Evolutionary conservation across 1,140 invertebrate species (phyloP), one percentile per base, ranked within the genome.

Genomic region (Drosophila malerkotliana): DNA sequence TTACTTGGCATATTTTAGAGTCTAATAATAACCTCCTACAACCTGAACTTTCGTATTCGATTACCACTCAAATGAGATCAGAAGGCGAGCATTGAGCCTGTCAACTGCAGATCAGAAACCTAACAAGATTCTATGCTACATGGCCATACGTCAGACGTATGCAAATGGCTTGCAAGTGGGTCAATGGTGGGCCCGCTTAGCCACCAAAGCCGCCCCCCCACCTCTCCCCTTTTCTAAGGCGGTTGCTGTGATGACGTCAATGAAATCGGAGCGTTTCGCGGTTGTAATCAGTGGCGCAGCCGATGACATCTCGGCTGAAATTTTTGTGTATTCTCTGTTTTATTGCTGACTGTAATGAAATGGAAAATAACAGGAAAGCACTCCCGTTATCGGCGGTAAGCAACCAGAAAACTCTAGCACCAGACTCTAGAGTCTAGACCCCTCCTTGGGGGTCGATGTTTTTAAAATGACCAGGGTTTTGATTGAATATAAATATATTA

Each of bases 291-390:
- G 62, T 41, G 53, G 18, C 53, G 62, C 32, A 49, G 15, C 15
- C 39, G 32, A 39, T 48, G 41, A 44, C 41, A 44, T 44, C 41
- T 44, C n/a, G 41, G 12, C 53, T 76, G 14, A 37, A 8, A 26
- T 59, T 32, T 64, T 18, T 44, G 41, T 44, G 14, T 44, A 18
- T 37, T 37, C 12, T 37, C 12, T 37, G 12, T 61, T 34, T 28
- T 68, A 34, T 26, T 59, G 32, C 51, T 68, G 47, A 26, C 74
- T 74, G 71, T 77, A 89, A 89, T 74, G 76, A 88, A 88, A 88
- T 88, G 84, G 84, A 88, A 88, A 88, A 88, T 79, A 88, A 88
- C 83, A 88, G 79, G 58, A 83, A 68, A 71, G 12, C 21, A 44
- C 32, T 39, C 10, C 4, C 28, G 63, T 78, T 75, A 78, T 81